Evolutionary conservation across 2,797 vertebrate genomes (phyloP).

Genomic region (Leucoraja ocellata): DNA sequence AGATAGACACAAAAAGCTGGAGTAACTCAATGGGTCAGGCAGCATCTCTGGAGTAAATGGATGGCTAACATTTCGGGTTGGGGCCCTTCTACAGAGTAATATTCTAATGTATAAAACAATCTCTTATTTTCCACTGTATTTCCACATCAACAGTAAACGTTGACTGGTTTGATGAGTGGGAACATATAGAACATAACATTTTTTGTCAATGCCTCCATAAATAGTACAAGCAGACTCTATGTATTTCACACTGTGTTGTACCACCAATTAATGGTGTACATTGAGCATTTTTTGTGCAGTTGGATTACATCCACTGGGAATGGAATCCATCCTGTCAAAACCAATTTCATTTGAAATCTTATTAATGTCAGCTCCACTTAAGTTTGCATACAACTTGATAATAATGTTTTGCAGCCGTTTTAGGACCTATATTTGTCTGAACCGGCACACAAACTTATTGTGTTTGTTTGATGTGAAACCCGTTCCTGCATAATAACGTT

Average conservation of each 20-base stretch:
- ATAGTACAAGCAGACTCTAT: not conserved
- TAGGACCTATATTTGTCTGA: not conserved
- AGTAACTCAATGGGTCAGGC: too few relatives aligned
- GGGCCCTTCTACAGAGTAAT: too few relatives aligned
- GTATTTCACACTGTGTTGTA: not conserved
- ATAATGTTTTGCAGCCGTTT: not conserved
- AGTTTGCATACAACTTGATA: not conserved
- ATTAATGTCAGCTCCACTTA: not conserved
- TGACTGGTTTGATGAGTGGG: not conserved
- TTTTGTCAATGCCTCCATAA: not conserved
- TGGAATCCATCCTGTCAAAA: not conserved
- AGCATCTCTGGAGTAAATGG: too few relatives aligned
- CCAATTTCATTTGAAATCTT: not conserved
- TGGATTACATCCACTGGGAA: not conserved
- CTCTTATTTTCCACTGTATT: not conserved
- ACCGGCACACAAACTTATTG: too few relatives aligned
- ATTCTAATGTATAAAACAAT: not conserved
- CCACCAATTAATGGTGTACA: not conserved
- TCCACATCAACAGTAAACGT: not conserved
- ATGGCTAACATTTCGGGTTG: too few relatives aligned
- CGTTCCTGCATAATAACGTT: not conserved
- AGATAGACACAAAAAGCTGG: too few relatives aligned
- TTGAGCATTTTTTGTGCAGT: not conserved
- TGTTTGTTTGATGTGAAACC: not conserved
- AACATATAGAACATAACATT: not conserved